Base-by-base conservation (phyloP, 2,113 vertebrate genomes). In the Gallinago media region DNA sequence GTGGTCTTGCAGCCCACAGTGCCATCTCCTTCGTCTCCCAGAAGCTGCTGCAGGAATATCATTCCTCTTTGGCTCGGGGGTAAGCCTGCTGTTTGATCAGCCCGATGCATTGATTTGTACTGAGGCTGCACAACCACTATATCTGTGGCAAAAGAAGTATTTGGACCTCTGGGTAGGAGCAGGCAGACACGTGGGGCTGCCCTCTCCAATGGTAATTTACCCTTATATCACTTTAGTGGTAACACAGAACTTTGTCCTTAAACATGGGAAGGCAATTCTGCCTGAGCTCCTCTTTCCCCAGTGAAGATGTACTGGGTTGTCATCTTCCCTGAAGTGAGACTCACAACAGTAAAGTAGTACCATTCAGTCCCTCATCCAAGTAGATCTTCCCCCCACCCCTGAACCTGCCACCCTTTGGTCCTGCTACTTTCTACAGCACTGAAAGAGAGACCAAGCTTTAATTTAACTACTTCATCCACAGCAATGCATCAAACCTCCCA, bases 401-500 rank as follows among this genome's bases (percentile, higher is more conserved):
- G 20, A 29, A 26, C 2, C 21, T 20, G 46, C 4, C 19, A n/a
- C 3, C 12, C 27, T 50, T 44, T 34, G 23, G 12, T 66, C 49
- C 25, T 42, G 19, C 11, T 49, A 36, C 50, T 11, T 89, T n/a
- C 66, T 31, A 81, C 6, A 25, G 17, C 40, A 59, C 20, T 6
- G 20, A 85, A 85, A 4, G 8, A 56, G 7, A 34, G 29, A 42
- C 9, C 34, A 79, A 76, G 29, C 20, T 63, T 74, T 49, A 50
- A 79, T 40, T 68, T 16, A 62, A 4, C 15, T 23, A 42, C 56
- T 13, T n/a, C 11, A 32, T 15, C 47, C 65, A 46, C 27, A 84
- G 40, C 38, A 73, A 38, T 1, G 3, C 65, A 81, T 0, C 0
- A n/a, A 54, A 66, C 50, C 20, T 68, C 20, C 16, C 31, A 9